Evolutionary conservation across 2,797 vertebrate genomes (phyloP).

Genomic region (Sternotherus odoratus): DNA sequence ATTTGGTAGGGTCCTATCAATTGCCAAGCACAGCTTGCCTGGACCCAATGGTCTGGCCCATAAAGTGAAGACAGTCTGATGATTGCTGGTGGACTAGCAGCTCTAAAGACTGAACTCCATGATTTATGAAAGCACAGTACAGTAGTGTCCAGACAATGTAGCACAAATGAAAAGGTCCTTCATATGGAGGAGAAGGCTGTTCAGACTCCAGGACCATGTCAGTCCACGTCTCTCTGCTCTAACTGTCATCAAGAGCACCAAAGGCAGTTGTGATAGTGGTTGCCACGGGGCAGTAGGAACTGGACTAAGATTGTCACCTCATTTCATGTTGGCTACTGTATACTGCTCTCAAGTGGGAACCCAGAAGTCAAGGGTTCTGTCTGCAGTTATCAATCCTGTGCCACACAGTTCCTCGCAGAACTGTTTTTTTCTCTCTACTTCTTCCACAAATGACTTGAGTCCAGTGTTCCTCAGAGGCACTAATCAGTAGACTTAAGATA

Average conservation of each 20-base stretch:
- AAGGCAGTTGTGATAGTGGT: neutral
- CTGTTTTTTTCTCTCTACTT: neutral
- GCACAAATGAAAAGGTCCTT: neutral
- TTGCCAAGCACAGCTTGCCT: neutral
- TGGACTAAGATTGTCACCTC: neutral
- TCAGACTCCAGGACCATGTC: neutral
- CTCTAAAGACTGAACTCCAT: rapidly evolving
- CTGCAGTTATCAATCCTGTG: neutral
- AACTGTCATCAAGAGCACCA: neutral
- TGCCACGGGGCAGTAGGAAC: neutral
- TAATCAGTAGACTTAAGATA: neutral
- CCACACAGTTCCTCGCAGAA: neutral
- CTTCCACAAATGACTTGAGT: neutral
- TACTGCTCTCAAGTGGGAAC: neutral
- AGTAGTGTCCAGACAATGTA: neutral
- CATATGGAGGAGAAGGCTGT: neutral
- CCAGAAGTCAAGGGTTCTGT: neutral
- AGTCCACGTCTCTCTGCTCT: neutral
- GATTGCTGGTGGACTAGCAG: rapidly evolving
- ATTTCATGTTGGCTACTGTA: neutral
- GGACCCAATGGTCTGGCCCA: neutral
- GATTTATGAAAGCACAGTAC: neutral
- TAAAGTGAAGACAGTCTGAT: rapidly evolving
- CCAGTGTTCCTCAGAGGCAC: neutral
- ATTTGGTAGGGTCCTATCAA: no score